phyloP scores from a whole-genome alignment of 2,888 invertebrate species.

The Molanna angustata region DNA sequence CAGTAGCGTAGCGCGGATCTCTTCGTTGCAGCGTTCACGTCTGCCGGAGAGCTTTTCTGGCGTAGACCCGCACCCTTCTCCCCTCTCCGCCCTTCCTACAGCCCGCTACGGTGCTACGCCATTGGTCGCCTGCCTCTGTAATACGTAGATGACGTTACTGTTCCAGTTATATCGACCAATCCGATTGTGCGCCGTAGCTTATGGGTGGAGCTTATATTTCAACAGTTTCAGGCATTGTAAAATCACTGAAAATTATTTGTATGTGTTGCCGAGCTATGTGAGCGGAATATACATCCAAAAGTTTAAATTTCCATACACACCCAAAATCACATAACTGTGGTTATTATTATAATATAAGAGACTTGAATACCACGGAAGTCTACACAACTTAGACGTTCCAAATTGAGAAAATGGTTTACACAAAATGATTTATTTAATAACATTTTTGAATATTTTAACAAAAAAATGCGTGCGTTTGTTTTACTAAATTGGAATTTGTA shows the following conservation, averaged over 20 bases:
- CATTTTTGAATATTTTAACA: too few species aligned
- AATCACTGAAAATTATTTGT: conserved; percentile 30
- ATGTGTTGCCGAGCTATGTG: conserved; percentile 23
- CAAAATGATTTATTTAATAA: too few species aligned
- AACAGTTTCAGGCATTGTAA: conserved; percentile 27
- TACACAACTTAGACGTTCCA: too few species aligned
- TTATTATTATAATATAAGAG: too few species aligned
- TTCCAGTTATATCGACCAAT: conserved; percentile 29
- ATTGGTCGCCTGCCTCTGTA: conserved; percentile 26
- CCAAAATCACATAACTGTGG: too few species aligned
- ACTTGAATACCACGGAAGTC: too few species aligned
- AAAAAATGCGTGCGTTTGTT: too few species aligned
- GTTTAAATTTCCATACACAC: too few species aligned
- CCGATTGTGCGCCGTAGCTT: conserved; percentile 1
- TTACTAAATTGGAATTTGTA: too few species aligned
- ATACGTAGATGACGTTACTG: conserved; percentile 28
- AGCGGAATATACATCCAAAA: too few species aligned
- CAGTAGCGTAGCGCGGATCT: conserved; percentile 28
- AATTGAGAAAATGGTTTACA: too few species aligned
- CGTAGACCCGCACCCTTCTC: conserved; percentile 25
- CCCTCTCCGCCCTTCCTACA: conserved; percentile 17
- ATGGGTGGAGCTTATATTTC: conserved; percentile 24
- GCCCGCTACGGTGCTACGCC: conserved; percentile 22
- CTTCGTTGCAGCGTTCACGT: conserved; percentile 27
- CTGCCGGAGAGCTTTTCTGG: conserved; percentile 24